phyloP scores from a whole-genome alignment of 2,113 vertebrate species.

The Ifrita kowaldi region DNA sequence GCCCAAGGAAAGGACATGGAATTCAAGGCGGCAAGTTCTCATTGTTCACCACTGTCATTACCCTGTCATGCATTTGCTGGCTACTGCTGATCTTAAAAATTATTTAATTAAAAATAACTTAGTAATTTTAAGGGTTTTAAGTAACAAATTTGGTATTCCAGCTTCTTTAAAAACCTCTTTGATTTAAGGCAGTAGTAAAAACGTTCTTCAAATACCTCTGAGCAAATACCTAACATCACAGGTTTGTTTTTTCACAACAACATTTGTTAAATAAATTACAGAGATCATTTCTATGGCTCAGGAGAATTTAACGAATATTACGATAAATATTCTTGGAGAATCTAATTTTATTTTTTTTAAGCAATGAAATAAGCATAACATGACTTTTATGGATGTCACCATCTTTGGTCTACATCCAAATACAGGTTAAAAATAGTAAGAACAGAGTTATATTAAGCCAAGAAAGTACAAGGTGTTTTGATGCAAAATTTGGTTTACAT shows the following conservation, averaged over 20 bases:
- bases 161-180: not conserved
- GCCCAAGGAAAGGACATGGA: not conserved
- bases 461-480: constrained; percentile 40
- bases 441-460: not conserved
- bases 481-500: not conserved
- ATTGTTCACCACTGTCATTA: not conserved
- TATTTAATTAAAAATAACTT: not conserved
- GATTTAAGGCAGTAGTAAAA: not conserved
- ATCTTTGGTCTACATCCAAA: constrained; percentile 24
- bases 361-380: not conserved
- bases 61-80: not conserved
- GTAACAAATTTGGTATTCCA: not conserved
- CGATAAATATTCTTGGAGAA: not conserved
- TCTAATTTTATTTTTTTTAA: not conserved
- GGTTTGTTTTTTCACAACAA: not conserved
- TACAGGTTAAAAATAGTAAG: constrained; percentile 31
- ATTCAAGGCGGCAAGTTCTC: not conserved
- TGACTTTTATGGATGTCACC: not conserved
- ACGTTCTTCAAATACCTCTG: not conserved
- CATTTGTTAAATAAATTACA: not conserved
- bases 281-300: not conserved
- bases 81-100: not conserved
- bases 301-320: not conserved
- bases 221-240: not conserved
- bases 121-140: not conserved